A percentile compares a stretch with the other conserved stretches of the same genome.
Conservation (phyloP, 2,113 vertebrate species). For the Ceyx melanurus region DNA sequence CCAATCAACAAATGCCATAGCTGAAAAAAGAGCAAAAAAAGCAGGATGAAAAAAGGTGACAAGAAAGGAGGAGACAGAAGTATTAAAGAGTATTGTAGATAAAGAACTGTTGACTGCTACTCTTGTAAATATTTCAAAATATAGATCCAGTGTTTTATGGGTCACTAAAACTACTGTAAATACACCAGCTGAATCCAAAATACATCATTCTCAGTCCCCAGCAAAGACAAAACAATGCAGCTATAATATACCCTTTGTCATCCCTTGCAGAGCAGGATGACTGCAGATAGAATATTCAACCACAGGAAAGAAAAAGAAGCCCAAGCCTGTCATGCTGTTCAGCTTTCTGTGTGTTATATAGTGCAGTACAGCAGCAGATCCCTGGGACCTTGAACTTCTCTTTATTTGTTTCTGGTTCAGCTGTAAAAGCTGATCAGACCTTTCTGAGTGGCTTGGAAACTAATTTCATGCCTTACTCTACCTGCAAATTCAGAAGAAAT, state of each 20-base stretch:
- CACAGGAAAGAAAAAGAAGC: neutral
- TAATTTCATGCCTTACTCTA: neutral
- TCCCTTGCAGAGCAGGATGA: neutral
- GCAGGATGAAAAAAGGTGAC: neutral
- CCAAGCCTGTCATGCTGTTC: neutral
- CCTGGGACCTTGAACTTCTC: neutral
- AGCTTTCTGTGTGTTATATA: neutral
- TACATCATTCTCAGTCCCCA: conserved; percentile 56
- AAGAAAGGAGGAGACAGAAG: neutral
- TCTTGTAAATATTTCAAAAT: conserved; percentile 47
- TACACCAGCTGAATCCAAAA: conserved; percentile 64
- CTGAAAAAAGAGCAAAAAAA: neutral
- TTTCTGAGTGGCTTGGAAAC: neutral
- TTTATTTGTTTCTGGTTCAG: neutral
- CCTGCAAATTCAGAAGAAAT: neutral
- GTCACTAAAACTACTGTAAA: conserved; percentile 69
- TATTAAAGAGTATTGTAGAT: conserved; percentile 34
- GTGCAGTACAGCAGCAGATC: neutral
- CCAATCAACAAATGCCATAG: neutral
- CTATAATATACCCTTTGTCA: neutral
- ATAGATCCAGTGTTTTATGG: conserved; percentile 1
- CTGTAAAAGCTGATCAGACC: neutral
- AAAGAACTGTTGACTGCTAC: conserved; percentile 44
- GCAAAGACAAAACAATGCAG: conserved; percentile 49
- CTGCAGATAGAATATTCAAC: neutral